Conservation (phyloP, 2,797 vertebrate genomes). For the Enteromius radiatus region DNA sequence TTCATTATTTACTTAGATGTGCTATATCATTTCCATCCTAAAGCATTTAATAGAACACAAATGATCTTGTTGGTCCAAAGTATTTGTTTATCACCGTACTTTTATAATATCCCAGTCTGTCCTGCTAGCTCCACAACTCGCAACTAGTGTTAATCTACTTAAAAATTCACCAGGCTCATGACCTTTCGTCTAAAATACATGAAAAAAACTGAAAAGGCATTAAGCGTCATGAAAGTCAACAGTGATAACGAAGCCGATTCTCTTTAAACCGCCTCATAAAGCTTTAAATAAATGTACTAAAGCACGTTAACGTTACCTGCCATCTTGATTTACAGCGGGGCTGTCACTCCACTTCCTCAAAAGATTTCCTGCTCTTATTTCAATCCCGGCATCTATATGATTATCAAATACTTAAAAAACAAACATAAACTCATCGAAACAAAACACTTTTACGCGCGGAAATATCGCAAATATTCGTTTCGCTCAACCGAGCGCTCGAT, state of each 20-base stretch:
- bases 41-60: conserved; percentile 40
- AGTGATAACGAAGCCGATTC: background rate
- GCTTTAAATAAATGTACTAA: conserved; percentile 52
- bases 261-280: conserved; percentile 37
- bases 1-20: conserved; percentile 62
- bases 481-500: conserved; percentile 11
- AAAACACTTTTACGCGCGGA: background rate
- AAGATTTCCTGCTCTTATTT: conserved; percentile 70
- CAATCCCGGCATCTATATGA: conserved; percentile 29
- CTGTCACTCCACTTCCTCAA: conserved; percentile 83
- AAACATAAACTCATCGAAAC: conserved; percentile 35
- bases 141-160: conserved; percentile 45
- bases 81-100: background rate
- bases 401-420: conserved; percentile 13
- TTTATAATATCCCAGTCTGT: background rate
- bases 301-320: conserved; percentile 84
- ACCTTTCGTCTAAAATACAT: background rate
- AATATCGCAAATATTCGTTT: conserved; percentile 2
- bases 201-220: background rate
- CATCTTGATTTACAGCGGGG: conserved; percentile 88
- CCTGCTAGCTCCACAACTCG: conserved; percentile 40
- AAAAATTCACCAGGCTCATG: conserved; percentile 9
- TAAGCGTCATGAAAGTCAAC: background rate
- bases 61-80: background rate
- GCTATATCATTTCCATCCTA: no score